Evolutionary conservation across 2,113 vertebrate species (phyloP).

Genomic region (Amphilophus citrinellus): DNA sequence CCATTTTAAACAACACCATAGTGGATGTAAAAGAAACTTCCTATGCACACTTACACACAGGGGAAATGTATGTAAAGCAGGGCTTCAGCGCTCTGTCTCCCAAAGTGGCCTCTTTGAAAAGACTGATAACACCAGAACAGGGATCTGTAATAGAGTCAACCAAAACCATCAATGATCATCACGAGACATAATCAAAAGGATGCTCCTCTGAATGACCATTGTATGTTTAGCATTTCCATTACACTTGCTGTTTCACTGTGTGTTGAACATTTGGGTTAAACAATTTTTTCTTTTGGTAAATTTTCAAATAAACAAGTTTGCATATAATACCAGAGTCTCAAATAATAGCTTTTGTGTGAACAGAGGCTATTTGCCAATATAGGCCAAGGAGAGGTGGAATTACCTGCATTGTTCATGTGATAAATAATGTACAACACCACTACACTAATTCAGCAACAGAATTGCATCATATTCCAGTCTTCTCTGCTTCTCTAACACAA

Average conservation of each 20-base stretch:
- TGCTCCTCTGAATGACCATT: slow-evolving; percentile 80
- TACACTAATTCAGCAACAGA: not conserved
- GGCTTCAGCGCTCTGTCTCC: slow-evolving; percentile 85
- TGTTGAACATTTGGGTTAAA: slow-evolving; percentile 71
- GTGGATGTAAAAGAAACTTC: slow-evolving; percentile 81
- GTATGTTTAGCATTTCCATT: slow-evolving; percentile 86
- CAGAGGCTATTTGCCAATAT: not conserved
- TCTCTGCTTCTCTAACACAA: not conserved
- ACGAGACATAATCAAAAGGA: slow-evolving; percentile 71
- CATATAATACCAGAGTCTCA: not conserved
- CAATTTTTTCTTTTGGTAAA: not conserved
- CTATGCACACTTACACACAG: slow-evolving; percentile 82
- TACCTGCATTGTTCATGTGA: not conserved
- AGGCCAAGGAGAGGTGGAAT: not conserved
- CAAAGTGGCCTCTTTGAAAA: slow-evolving; percentile 87
- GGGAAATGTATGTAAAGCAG: slow-evolving; percentile 86
- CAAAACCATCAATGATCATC: slow-evolving; percentile 80
- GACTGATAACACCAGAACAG: slow-evolving; percentile 85
- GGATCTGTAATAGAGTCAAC: slow-evolving; percentile 87
- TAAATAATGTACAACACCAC: not conserved
- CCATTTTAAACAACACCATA: slow-evolving; percentile 42
- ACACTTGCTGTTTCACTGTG: slow-evolving; percentile 91
- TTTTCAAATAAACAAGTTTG: slow-evolving; percentile 17
- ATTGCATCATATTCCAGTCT: not conserved
- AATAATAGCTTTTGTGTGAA: not conserved